phyloP scores from a whole-genome alignment of 2,888 invertebrate species.

The Scaptomyza reducta region DNA sequence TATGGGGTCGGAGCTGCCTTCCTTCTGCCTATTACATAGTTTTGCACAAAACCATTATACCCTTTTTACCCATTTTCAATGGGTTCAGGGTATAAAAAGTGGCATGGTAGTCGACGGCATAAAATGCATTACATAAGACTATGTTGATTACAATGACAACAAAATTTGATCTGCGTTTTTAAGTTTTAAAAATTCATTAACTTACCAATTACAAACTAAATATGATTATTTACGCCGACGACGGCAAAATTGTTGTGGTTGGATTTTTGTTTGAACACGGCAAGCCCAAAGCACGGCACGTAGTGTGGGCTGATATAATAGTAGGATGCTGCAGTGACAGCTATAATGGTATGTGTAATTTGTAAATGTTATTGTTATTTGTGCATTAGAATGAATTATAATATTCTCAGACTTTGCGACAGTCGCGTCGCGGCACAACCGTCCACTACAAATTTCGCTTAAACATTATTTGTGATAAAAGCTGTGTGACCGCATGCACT shows the following conservation, averaged over 20 bases:
- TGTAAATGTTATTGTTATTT: conserved; percentile 9
- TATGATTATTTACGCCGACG: conserved; percentile 31
- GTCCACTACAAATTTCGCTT: conserved; percentile 34
- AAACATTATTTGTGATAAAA: conserved; percentile 45
- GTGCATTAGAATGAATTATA: conserved; percentile 2
- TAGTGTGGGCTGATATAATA: not conserved
- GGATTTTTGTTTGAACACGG: conserved; percentile 2
- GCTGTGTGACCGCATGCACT: conserved; percentile 11
- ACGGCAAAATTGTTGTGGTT: conserved; percentile 17
- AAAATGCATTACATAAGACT: conserved; percentile 47
- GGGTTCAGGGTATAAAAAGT: too few species aligned
- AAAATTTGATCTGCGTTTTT: conserved; percentile 12
- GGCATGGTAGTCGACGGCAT: conserved; percentile 12
- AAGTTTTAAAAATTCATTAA: conserved; percentile 12
- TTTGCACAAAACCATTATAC: too few species aligned
- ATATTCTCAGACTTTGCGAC: conserved; percentile 25
- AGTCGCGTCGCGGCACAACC: conserved; percentile 51
- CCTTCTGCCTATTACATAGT: too few species aligned
- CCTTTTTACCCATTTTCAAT: too few species aligned
- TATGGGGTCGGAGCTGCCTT: too few species aligned
- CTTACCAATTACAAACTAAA: conserved; percentile 45
- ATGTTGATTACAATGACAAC: conserved; percentile 10
- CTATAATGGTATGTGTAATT: not conserved
- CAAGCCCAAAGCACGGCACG: not conserved
- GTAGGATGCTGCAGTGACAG: not conserved